Percentiles rank a stretch among this genome's conserved stretches.
These are phyloP conservation scores for Chloropsis cyanopogon DNA, from an alignment of 2,113 vertebrate genomes.

Conservation along the genomic window DNA sequence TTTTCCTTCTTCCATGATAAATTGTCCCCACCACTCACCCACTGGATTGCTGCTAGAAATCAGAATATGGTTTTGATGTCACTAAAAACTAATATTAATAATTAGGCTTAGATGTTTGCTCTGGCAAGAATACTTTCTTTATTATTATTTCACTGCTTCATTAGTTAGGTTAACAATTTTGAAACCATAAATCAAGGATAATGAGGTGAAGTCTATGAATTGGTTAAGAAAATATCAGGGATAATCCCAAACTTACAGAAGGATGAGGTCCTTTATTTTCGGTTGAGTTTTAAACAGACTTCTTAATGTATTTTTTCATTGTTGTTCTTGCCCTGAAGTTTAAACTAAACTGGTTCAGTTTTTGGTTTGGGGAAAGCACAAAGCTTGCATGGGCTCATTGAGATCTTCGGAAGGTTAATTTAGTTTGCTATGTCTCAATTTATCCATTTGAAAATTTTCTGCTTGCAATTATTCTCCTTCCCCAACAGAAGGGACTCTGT, in stretches of 20 bases:
- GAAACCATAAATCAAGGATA: not conserved
- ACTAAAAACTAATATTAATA: slow-evolving; percentile 21
- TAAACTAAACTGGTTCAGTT: not conserved
- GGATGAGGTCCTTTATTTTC: not conserved
- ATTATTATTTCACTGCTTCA: not conserved
- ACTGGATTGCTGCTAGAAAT: slow-evolving; percentile 12
- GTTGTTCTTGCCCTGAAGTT: not conserved
- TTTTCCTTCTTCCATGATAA: slow-evolving; percentile 56
- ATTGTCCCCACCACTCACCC: slow-evolving; percentile 3
- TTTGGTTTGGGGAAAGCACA: not conserved
- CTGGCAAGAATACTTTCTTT: not conserved
- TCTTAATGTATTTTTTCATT: not conserved
- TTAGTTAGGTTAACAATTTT: not conserved
- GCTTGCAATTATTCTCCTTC: not conserved
- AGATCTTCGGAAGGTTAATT: not conserved
- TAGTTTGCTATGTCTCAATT: accelerated
- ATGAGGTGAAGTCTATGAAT: not conserved
- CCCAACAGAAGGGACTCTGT: not conserved
- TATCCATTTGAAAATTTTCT: not conserved
- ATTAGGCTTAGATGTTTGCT: slow-evolving; percentile 38
- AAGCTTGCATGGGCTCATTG: accelerated
- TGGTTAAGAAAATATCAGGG: not conserved
- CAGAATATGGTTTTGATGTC: slow-evolving; percentile 22
- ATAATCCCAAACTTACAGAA: not conserved
- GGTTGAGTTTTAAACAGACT: not conserved